Base-by-base conservation (phyloP, 2,888 invertebrate species). In the Apamea crenata region DNA sequence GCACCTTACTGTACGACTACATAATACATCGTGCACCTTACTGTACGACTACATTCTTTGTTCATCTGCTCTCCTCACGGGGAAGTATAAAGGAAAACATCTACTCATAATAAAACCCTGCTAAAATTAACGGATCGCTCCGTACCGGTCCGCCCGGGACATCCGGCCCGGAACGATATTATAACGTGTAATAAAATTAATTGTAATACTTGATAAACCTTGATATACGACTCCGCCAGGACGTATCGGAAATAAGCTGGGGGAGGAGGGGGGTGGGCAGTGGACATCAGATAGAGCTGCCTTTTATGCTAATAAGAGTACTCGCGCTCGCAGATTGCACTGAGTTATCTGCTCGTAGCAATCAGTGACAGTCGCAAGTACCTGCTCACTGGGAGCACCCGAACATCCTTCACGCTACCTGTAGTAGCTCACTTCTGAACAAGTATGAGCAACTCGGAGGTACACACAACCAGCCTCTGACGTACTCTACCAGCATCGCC, bases 211-310 rank as follows among this genome's bases (percentile, higher is more conserved):
- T 81, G 85, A 85, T 86, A 87, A 83, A 81, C 74, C 79, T 74
- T 88, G 89, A 88, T 83, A 83, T 89, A 88, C 67, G 83, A 74
- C 82, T 86, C 66, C 74, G 56, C 81, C 63, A 78, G 88, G 87
- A 85, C 83, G 80, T 89, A 88, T 89, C 87, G 88, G 87, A 88
- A 88, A 88, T 87, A 80, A 88, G 74, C 81, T 84, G 16, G n/a
- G 25, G 29, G 40, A 40, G 2, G 29, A 0, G 2, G 7, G 29
- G 36, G 14, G 16, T 0, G 4, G 53, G 63, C 74, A 29, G 7
- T 3, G 70, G 8, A 50, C 32, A 78, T 81, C 78, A 72, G 76
- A 85, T 77, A 78, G 29, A 77, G 65, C 72, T 71, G 65, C 73
- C 61, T 74, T 72, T 80, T 78, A 84, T 78, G 76, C 40, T 86